Evolutionary conservation across 2,888 invertebrate genomes (phyloP).

Genomic region (Cartodere bifasciata): DNA sequence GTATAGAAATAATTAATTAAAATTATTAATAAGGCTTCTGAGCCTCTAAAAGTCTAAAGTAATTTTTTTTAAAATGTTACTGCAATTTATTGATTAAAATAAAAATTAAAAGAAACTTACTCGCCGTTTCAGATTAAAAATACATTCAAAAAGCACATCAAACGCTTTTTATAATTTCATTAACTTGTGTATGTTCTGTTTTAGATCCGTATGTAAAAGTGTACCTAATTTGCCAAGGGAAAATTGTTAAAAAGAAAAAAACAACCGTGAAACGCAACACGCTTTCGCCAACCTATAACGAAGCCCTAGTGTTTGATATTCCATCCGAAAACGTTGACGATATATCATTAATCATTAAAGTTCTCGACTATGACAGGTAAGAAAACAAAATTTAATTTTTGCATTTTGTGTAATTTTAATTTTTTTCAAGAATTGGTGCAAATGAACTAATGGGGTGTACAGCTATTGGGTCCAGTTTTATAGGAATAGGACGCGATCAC

Average conservation of each 20-base stretch:
- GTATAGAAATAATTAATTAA: too few relatives aligned
- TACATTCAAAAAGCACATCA: too few relatives aligned
- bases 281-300: conserved; percentile 82
- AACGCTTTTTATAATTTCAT: not conserved
- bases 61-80: too few relatives aligned
- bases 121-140: too few relatives aligned
- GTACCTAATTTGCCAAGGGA: conserved; percentile 73
- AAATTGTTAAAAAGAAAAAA: conserved; percentile 86
- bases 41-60: too few relatives aligned
- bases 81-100: too few relatives aligned
- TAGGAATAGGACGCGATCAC: conserved; percentile 68
- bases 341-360: conserved; percentile 69
- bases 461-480: conserved; percentile 62
- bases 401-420: conserved; percentile 8
- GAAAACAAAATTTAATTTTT: conserved; percentile 15
- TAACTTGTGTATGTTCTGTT: conserved; percentile 13
- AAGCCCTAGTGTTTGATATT: conserved; percentile 86
- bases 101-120: too few relatives aligned
- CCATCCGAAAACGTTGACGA: conserved; percentile 71
- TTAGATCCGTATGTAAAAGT: conserved; percentile 92
- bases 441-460: conserved; percentile 80
- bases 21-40: too few relatives aligned
- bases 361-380: conserved; percentile 83
- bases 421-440: conserved; percentile 58
- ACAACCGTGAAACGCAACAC: conserved; percentile 82